Evolutionary conservation across 1,140 invertebrate species (phyloP).

Genomic region (Musca vetustissima): DNA sequence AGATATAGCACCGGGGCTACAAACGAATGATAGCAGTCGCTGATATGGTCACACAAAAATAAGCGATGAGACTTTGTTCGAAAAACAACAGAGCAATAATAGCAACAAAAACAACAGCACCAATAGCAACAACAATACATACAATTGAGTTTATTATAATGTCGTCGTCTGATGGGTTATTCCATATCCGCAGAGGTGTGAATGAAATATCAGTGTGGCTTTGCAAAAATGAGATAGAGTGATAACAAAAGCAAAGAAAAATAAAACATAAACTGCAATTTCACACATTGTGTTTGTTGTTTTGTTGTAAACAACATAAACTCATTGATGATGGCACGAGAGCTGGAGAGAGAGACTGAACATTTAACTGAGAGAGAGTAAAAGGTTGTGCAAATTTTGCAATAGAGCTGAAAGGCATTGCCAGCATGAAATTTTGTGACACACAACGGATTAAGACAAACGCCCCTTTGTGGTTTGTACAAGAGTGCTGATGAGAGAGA

Average conservation of each 20-base stretch:
- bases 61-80: background rate
- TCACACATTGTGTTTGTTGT: background rate
- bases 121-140: no score
- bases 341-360: background rate
- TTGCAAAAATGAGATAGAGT: constrained; percentile 2
- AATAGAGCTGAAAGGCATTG: background rate
- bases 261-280: constrained; percentile 1
- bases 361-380: background rate
- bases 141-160: background rate
- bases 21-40: background rate
- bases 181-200: constrained; percentile 1
- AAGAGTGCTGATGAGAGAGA: background rate
- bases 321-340: background rate
- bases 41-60: constrained; percentile 7
- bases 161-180: constrained; percentile 1
- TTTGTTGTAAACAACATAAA: background rate
- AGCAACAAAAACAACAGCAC: no score
- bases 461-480: background rate
- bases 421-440: constrained; percentile 5
- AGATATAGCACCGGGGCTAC: no score
- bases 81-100: no score
- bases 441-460: background rate
- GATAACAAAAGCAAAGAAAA: background rate
- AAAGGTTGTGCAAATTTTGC: no score
- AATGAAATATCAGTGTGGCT: background rate